phyloP scores from a whole-genome alignment of 2,797 vertebrate genomes.

The Heterohyrax brucei region DNA sequence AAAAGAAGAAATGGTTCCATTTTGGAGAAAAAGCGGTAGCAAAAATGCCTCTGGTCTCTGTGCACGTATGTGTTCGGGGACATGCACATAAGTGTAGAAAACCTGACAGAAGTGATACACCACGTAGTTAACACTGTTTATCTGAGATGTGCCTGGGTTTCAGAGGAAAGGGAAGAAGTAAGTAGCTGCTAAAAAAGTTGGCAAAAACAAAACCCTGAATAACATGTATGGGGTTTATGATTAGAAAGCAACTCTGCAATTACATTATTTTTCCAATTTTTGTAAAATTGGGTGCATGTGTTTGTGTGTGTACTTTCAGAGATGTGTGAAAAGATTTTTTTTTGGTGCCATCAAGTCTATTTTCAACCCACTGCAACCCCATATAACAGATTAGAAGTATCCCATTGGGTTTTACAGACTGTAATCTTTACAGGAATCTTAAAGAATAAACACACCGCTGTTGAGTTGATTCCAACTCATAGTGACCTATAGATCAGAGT shows the following conservation, averaged over 20 bases:
- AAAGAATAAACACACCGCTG: too few relatives aligned
- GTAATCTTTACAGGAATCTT: too few relatives aligned
- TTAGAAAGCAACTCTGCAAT: not conserved
- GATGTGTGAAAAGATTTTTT: not conserved
- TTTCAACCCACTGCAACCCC: too few relatives aligned
- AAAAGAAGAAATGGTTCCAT: constrained; percentile 12
- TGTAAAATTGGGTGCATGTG: not conserved
- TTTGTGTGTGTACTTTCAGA: not conserved
- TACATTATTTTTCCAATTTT: not conserved
- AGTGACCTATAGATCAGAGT: too few relatives aligned
- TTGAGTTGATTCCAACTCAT: too few relatives aligned
- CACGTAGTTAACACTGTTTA: not conserved
- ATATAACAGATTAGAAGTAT: too few relatives aligned
- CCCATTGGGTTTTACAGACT: too few relatives aligned
- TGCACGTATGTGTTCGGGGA: not conserved
- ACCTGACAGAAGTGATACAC: not conserved
- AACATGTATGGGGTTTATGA: not conserved
- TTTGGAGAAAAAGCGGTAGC: constrained; percentile 9
- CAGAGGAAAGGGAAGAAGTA: not conserved
- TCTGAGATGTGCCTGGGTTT: not conserved
- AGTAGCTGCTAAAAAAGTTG: not conserved
- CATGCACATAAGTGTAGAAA: not conserved
- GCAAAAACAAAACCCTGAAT: not conserved
- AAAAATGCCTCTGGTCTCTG: not conserved
- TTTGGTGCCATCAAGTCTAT: not conserved